Evolutionary conservation across 1,140 invertebrate species (phyloP).

Genomic region (Pentalonia nigronervosa): DNA sequence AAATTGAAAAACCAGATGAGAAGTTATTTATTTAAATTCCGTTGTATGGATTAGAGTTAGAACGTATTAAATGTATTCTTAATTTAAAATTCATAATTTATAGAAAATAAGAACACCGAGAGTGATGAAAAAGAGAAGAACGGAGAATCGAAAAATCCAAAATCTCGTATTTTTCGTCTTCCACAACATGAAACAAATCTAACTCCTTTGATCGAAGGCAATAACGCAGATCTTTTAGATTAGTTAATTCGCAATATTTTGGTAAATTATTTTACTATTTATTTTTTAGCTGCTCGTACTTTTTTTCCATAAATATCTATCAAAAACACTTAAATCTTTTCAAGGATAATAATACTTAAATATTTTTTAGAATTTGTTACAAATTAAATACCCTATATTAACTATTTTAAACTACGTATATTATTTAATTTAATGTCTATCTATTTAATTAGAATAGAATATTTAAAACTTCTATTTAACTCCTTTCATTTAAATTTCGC

Average conservation of each 20-base stretch:
- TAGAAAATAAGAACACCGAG: background rate
- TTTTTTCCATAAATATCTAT: background rate
- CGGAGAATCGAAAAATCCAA: constrained; percentile 29
- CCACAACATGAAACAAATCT: constrained; percentile 39
- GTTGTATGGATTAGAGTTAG: background rate
- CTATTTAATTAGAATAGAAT: background rate
- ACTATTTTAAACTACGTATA: background rate
- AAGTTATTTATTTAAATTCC: background rate
- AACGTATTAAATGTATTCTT: background rate
- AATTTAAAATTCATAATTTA: background rate
- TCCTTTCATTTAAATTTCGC: background rate
- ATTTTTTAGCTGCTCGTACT: background rate
- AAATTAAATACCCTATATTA: background rate
- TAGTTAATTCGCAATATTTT: background rate
- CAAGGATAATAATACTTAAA: background rate
- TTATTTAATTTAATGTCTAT: background rate
- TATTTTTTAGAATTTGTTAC: background rate
- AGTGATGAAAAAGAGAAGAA: constrained; percentile 32
- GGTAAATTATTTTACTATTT: background rate
- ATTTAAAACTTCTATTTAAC: background rate
- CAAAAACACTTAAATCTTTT: background rate
- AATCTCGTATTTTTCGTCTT: constrained; percentile 21
- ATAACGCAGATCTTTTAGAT: constrained; percentile 22
- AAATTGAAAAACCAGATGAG: too few relatives aligned
- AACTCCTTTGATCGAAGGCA: constrained; percentile 43